These are phyloP conservation scores for Drosophila saltans DNA, from an alignment of 1,140 invertebrate genomes.

Conservation along the genomic window DNA sequence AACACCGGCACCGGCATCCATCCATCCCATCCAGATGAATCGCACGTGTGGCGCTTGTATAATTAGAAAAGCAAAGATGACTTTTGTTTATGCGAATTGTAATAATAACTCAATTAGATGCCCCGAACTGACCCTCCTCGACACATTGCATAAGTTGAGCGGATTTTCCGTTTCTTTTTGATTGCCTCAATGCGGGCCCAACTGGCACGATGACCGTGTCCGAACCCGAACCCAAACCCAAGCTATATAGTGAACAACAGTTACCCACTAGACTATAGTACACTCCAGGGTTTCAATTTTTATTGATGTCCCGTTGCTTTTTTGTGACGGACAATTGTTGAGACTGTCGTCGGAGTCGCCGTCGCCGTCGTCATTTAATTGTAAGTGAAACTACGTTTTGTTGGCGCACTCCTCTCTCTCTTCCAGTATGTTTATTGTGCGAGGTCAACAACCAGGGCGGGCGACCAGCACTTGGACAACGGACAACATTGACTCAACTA, in stretches of 20 bases:
- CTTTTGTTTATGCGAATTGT: slow-evolving; percentile 73
- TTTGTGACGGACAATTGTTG: slow-evolving; percentile 74
- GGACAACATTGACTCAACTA: slow-evolving; percentile 41
- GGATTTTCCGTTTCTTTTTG: slow-evolving; percentile 30
- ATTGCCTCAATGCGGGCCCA: slow-evolving; percentile 68
- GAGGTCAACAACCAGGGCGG: slow-evolving; percentile 73
- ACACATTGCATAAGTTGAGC: slow-evolving; percentile 45
- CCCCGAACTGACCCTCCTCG: slow-evolving; percentile 24
- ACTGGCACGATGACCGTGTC: slow-evolving; percentile 73
- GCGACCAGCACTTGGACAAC: slow-evolving; percentile 60
- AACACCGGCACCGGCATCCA: background rate
- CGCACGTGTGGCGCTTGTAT: slow-evolving; percentile 61
- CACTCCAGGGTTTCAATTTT: slow-evolving; percentile 62
- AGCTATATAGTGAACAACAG: no score
- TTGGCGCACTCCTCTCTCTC: slow-evolving; percentile 48
- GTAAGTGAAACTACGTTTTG: slow-evolving; percentile 78
- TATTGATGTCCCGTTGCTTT: slow-evolving; percentile 80
- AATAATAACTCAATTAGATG: slow-evolving; percentile 77
- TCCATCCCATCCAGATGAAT: slow-evolving; percentile 18
- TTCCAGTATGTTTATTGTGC: slow-evolving; percentile 38
- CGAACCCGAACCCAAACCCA: background rate
- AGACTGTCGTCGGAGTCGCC: slow-evolving; percentile 57
- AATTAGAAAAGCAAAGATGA: slow-evolving; percentile 54
- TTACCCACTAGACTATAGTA: slow-evolving; percentile 27
- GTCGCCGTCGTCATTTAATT: slow-evolving; percentile 75